Evolutionary conservation across 2,113 vertebrate genomes (phyloP).

Genomic region (Struthio camelus): DNA sequence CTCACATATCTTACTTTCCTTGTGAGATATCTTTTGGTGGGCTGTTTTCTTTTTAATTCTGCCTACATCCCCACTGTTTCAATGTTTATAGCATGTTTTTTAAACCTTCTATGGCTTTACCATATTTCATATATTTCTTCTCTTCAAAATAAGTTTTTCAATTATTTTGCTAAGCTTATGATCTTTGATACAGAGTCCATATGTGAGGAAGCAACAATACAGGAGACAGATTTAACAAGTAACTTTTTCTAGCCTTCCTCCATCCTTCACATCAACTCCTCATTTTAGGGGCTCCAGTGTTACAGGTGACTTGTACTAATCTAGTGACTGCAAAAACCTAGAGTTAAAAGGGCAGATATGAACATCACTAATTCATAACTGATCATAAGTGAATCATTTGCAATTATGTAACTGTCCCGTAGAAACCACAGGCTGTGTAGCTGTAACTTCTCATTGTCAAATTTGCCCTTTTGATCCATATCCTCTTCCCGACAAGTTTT

Average conservation of each 20-base stretch:
- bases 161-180: not conserved
- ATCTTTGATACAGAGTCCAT: not conserved
- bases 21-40: not conserved
- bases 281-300: not conserved
- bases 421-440: not conserved
- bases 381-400: not conserved
- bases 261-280: not conserved
- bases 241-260: not conserved
- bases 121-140: not conserved
- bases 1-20: not conserved
- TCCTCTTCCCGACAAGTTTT: not conserved
- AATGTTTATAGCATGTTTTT: not conserved
- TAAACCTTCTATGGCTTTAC: not conserved
- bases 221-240: not conserved
- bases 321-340: not conserved
- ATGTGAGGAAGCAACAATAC: not conserved
- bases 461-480: not conserved
- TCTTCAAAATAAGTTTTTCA: not conserved
- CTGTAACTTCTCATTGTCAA: not conserved
- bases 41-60: not conserved
- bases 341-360: not conserved
- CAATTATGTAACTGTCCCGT: not conserved
- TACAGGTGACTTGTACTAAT: not conserved
- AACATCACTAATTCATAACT: not conserved
- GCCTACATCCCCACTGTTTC: not conserved